Conservation (phyloP, 2,888 invertebrate species). For the Dromius quadrimaculatus region DNA sequence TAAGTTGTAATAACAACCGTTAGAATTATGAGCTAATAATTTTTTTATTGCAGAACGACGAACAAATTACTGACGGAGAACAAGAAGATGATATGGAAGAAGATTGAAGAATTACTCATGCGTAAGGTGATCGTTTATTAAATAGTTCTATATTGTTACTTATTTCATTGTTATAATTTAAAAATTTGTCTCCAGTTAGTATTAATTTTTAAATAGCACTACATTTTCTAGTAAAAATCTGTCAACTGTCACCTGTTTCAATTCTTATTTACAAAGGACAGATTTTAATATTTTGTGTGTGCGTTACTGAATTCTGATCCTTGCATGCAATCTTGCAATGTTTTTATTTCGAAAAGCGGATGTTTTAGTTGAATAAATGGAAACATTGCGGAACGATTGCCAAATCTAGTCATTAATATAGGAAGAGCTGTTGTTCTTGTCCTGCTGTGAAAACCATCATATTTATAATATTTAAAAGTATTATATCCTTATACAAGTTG, state of each 20-base stretch:
- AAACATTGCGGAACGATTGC: constrained; percentile 24
- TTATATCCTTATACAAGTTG: constrained; percentile 42
- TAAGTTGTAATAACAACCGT: constrained; percentile 51
- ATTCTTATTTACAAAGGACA: not conserved
- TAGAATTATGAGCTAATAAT: not conserved
- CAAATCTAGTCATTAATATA: constrained; percentile 49
- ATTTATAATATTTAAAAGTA: constrained; percentile 40
- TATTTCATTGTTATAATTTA: constrained; percentile 42
- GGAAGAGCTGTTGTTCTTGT: constrained; percentile 43
- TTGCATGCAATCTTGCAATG: constrained; percentile 27
- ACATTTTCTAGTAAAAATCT: constrained; percentile 1
- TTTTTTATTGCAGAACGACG: constrained; percentile 46
- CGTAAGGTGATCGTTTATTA: constrained; percentile 28
- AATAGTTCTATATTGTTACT: constrained; percentile 42
- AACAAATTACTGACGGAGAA: constrained; percentile 51
- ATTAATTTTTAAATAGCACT: constrained; percentile 5
- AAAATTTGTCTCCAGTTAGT: constrained; percentile 1
- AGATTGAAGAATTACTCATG: constrained; percentile 53
- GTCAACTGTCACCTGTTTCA: not conserved
- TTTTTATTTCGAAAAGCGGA: constrained; percentile 11
- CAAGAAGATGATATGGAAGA: constrained; percentile 62
- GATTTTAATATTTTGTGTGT: constrained; percentile 26
- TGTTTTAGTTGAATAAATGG: constrained; percentile 8
- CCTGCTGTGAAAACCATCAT: constrained; percentile 47
- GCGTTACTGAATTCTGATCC: constrained; percentile 30